Conservation (phyloP, 1,140 invertebrate species). For the Drosophila pachea region DNA sequence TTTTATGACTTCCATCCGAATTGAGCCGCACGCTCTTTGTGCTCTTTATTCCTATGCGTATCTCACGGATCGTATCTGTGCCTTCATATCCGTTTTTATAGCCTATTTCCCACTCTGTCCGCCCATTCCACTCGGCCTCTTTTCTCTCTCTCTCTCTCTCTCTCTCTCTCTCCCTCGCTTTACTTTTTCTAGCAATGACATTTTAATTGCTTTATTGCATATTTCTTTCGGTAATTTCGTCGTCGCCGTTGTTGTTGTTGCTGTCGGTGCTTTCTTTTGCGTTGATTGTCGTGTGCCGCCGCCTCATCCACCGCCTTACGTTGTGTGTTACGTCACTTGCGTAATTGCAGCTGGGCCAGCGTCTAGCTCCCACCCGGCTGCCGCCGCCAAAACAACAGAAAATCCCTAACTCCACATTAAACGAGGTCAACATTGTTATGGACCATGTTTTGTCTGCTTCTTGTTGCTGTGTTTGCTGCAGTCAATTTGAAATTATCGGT, state of each 20-base stretch:
- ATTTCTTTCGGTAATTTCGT: slow-evolving; percentile 30
- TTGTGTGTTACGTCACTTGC: slow-evolving; percentile 67
- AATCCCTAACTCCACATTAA: slow-evolving; percentile 41
- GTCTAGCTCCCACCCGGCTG: slow-evolving; percentile 18
- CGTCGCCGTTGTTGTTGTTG: not conserved
- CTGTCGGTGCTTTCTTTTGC: slow-evolving; percentile 8
- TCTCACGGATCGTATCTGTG: slow-evolving; percentile 51
- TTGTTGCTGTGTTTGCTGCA: slow-evolving; percentile 47
- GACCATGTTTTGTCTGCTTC: slow-evolving; percentile 45
- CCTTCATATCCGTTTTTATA: slow-evolving; percentile 75
- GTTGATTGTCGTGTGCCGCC: slow-evolving; percentile 63
- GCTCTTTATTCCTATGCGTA: slow-evolving; percentile 44
- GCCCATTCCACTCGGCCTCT: not conserved
- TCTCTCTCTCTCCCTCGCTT: no score
- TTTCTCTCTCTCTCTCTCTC: no score
- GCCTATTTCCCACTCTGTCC: slow-evolving; percentile 63
- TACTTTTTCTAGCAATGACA: slow-evolving; percentile 59
- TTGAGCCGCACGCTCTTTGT: slow-evolving; percentile 33
- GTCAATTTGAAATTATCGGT: slow-evolving; percentile 73
- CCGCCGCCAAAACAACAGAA: slow-evolving; percentile 14
- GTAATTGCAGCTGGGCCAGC: slow-evolving; percentile 63
- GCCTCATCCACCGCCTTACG: slow-evolving; percentile 42
- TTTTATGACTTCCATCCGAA: slow-evolving; percentile 66
- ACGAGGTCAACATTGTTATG: slow-evolving; percentile 69
- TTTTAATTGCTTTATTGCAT: slow-evolving; percentile 76